These are phyloP conservation scores for Diadromus collaris DNA, from an alignment of 2,888 invertebrate species.

Conservation along the genomic window DNA sequence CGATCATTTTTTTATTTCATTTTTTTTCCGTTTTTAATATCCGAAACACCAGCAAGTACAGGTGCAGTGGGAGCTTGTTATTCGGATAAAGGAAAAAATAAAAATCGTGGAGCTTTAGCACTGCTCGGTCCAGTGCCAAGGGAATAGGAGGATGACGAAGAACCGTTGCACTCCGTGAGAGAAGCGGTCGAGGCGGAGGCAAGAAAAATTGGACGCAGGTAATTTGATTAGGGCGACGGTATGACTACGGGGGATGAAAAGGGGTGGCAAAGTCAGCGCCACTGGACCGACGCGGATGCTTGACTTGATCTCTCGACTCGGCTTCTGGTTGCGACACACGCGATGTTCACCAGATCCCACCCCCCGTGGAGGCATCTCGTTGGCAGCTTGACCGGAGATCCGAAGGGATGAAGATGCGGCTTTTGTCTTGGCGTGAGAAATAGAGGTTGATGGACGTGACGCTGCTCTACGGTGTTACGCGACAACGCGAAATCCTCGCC, in stretches of 20 bases:
- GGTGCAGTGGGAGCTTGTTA: background rate
- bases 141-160: constrained; percentile 19
- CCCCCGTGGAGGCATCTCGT: background rate
- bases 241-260: constrained; percentile 13
- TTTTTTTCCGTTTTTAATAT: background rate
- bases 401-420: constrained; percentile 29
- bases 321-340: constrained; percentile 40
- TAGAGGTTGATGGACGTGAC: constrained; percentile 37
- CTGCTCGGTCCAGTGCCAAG: background rate
- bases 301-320: constrained; percentile 24
- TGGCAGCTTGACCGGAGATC: background rate
- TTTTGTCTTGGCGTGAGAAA: constrained; percentile 28
- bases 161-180: background rate
- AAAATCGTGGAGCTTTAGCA: background rate
- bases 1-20: background rate
- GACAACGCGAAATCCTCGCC: constrained; percentile 29
- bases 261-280: constrained; percentile 19
- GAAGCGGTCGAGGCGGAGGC: constrained; percentile 6
- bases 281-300: background rate
- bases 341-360: constrained; percentile 12
- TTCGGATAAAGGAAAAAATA: background rate
- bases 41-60: background rate
- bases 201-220: constrained; percentile 48
- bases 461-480: background rate
- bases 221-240: constrained; percentile 40